phyloP scores from a whole-genome alignment of 2,888 invertebrate genomes.

The Platycheirus rosarum region DNA sequence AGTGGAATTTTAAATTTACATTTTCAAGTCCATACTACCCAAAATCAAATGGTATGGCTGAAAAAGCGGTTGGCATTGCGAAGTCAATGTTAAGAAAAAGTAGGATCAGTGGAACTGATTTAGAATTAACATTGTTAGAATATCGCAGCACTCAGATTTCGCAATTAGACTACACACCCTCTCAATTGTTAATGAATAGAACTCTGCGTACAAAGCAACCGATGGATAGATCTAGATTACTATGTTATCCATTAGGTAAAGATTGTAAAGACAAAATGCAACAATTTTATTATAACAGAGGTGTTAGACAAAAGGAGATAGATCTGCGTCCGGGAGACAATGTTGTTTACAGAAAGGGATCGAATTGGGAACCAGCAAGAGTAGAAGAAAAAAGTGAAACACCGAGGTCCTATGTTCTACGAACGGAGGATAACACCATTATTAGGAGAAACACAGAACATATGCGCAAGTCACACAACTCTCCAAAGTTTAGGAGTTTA shows the following conservation, averaged over 20 bases:
- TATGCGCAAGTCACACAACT: background rate
- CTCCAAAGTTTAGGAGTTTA: background rate
- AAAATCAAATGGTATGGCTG: slow-evolving; percentile 19
- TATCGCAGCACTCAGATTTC: background rate
- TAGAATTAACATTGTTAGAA: background rate
- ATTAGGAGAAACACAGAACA: background rate
- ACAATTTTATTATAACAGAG: background rate
- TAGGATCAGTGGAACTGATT: background rate
- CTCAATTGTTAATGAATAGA: background rate
- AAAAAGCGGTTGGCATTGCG: slow-evolving; percentile 25
- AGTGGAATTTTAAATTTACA: slow-evolving; percentile 26
- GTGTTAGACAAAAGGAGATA: background rate
- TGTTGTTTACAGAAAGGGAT: background rate
- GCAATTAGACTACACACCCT: background rate
- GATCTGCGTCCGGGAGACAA: background rate
- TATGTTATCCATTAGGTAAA: background rate
- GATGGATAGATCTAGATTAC: background rate
- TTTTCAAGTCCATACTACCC: slow-evolving; percentile 29
- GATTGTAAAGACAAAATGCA: background rate
- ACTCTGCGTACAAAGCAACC: no score
- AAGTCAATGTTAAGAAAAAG: slow-evolving; percentile 17
- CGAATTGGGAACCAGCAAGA: background rate
- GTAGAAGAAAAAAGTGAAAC: background rate
- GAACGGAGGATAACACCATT: background rate
- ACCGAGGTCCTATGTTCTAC: background rate